Conservation (phyloP, 2,113 vertebrate species). For the Elgaria multicarinata region DNA sequence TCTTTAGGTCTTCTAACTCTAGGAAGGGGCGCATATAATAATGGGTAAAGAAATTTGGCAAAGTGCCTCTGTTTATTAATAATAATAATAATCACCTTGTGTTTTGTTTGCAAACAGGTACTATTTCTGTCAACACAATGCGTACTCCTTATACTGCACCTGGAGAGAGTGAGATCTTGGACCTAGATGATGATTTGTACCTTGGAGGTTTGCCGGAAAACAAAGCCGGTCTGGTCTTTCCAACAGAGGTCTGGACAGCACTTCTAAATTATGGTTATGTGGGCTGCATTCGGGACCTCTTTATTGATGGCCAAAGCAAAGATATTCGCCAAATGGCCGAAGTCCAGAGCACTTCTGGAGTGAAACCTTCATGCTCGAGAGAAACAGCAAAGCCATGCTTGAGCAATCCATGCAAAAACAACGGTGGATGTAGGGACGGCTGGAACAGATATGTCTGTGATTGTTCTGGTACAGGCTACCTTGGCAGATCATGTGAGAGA, state of each 20-base stretch:
- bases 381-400: slow-evolving; percentile 95
- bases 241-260: slow-evolving; percentile 98
- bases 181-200: slow-evolving; percentile 95
- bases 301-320: slow-evolving; percentile 98
- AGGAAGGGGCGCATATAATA: neutral
- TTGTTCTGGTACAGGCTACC: slow-evolving; percentile 94
- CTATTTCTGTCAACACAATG: slow-evolving; percentile 95
- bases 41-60: neutral
- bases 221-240: slow-evolving; percentile 91
- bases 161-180: slow-evolving; percentile 96
- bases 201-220: slow-evolving; percentile 97
- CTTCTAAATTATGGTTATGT: slow-evolving; percentile 98
- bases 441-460: slow-evolving; percentile 99
- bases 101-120: slow-evolving; percentile 77
- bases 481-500: slow-evolving; percentile 96
- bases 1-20: too few relatives aligned
- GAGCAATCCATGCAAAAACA: slow-evolving; percentile 97
- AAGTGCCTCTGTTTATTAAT: neutral
- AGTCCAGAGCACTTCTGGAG: slow-evolving; percentile 92
- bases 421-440: slow-evolving; percentile 93
- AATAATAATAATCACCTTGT: neutral
- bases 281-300: slow-evolving; percentile 97
- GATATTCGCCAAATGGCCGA: slow-evolving; percentile 96
- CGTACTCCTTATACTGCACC: slow-evolving; percentile 95
- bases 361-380: slow-evolving; percentile 96